Evolutionary conservation across 2,113 vertebrate species (phyloP).

Genomic region (pig (Sus scrofa)): T2T-Sscrofa CM000820.6:121971001-121971500

Average conservation of each 20-base stretch:
- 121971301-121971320: not conserved
- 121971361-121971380: slow-evolving; percentile 48
- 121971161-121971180: slow-evolving; percentile 7
- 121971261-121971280: slow-evolving; percentile 55
- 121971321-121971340: not conserved
- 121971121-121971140: not conserved
- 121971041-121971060: slow-evolving; percentile 29
- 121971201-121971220: slow-evolving; percentile 24
- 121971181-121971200: slow-evolving; percentile 30
- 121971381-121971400: slow-evolving; percentile 51
- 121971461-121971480: not conserved
- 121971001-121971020: not conserved
- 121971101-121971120: not conserved
- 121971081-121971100: not conserved
- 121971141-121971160: not conserved
- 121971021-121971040: slow-evolving; percentile 68
- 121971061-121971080: slow-evolving; percentile 18
- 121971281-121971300: slow-evolving; percentile 12
- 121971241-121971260: not conserved
- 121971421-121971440: not conserved
- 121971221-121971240: slow-evolving; percentile 7
- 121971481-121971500: not conserved
- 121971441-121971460: not conserved
- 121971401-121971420: slow-evolving; percentile 41
- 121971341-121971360: not conserved